Evolutionary conservation across 1,140 invertebrate genomes (phyloP), one percentile per base, ranked within the genome.

Genomic region (Hylaeus volcanicus): DNA sequence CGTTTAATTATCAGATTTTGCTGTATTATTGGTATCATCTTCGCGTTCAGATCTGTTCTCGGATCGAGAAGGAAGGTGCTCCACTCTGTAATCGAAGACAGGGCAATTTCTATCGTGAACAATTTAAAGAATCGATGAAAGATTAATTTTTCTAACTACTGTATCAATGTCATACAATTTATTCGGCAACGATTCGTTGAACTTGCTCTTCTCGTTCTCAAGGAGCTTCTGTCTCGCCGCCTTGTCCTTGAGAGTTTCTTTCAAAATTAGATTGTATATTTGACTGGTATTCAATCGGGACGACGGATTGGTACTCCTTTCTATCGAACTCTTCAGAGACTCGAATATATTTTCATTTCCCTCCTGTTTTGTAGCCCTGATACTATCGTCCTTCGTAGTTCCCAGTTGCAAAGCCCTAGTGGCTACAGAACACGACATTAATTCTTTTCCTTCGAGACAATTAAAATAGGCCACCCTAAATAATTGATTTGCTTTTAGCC

Each of bases 261-360:
- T 60, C 37, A 61, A 2, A 1, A 75, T 51, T n/a, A 80, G 15
- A 58, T 79, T 55, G 39, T 80, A 69, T 75, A 75, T 75, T 41
- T 69, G 64, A 2, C 11, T 68, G 5, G 58, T 71, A 15, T 75
- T 80, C 58, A 75, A 69, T n/a, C 43, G 70, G 1, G 41, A 48
- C 5, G 53, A 37, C 48, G 63, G 43, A 5, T 12, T n/a, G 6
- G 37, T 14, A 2, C 4, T 43, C 8, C 14, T 66, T 37, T 66
- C 78, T 3, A 75, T 37, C 0, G 78, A 60, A 75, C 0, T 68
- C 1, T 53, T 68, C 4, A 80, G 6, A 0, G 79, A 43, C 45
- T 63, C 63, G 8, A 80, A 55, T 63, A 69, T 39, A 45, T 86
- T 81, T 75, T 74, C 83, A 56, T 86, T 81, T 14, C 3, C 51